Evolutionary conservation across 2,888 invertebrate species (phyloP), one percentile per base, ranked within the genome.

Genomic region (Elgonia sp.): DNA sequence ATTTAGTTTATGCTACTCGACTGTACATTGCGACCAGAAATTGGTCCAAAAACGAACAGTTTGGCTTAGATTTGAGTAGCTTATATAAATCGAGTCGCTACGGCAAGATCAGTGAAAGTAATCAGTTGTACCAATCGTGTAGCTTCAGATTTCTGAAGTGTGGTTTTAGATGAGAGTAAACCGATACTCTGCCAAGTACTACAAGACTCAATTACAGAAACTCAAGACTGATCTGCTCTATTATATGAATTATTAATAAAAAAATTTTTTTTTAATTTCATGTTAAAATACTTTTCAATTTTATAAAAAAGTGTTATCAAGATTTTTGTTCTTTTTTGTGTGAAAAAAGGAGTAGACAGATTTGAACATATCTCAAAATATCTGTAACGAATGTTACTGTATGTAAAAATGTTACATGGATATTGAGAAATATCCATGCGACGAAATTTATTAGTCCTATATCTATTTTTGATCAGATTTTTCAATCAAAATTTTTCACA

Each of bases 161-260:
- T 83, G 87, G 83, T 87, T 80, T 29, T 5, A 79, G 72, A 86
- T 18, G 60, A 82, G 75, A 87, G 83, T 55, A 83, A 87, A 77
- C 82, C 72, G 79, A 86, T 83, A 81, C 81, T 55, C 63, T 65
- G 63, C 70, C 81, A 76, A 82, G 82, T 82, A 82, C 12, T 77
- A 60, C 55, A 67, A 18, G 55, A 87, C 72, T 79, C 18, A 46
- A 63, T 79, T 69, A 75, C 73, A 79, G 50, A 83, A 46, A 83
- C 79, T 55, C 40, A 40, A 10, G 21, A 39, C 50, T 79, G 79
- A 42, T 72, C 50, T 21, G 55, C 63, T 39, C n/a, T n/a, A 62
- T 55, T 50, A 16, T 55, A 21, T 39, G 62, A 9, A 16, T 67
- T 29, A 29, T 29, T 29, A 29, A n/a, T n/a, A n/a, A n/a, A n/a